Base-by-base conservation (phyloP, 64 coral and sea anemone genomes). In the Pachyseris speciosa region DNA sequence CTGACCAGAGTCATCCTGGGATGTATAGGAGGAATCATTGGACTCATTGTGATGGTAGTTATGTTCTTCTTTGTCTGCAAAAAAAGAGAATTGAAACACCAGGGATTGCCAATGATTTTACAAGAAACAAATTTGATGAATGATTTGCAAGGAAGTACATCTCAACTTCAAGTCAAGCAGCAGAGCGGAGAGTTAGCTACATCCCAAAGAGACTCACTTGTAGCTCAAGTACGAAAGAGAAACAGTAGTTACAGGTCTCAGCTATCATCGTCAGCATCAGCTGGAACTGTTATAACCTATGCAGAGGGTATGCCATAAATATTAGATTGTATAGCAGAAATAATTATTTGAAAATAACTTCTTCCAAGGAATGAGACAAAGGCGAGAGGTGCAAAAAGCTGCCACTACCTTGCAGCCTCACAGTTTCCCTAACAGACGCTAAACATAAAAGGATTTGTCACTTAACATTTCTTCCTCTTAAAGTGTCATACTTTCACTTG, bases 231-330 rank as follows among this genome's bases (percentile, higher is more conserved):
- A 61, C 77, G n/a, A 37, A 80, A 80, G 52, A 80, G 77, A 60
- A 36, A 80, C 33, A 80, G 77, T 27, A 80, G 77, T 80, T 80
- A 80, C 77, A 80, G 77, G 24, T 80, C 77, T 8, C 77, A 80
- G 77, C 48, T 80, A 61, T 80, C 77, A 37, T 80, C 77, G 40
- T 34, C 53, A 60, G 51, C 51, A 80, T 80, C 77, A 12, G 32
- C 17, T 60, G 77, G 77, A 80, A 80, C 77, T 58, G 48, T 80
- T 0, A 37, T 80, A 55, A 80, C 77, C 22, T 80, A 58, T 60
- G 34, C 77, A 39, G 77, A 80, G 37, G 77, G 77, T 80, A 80
- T 60, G 50, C 31, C 37, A 8, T 33, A 3, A 36, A 67, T 15
- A 10, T 31, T 33, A 32, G 12, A 29, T 5, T 30, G 20, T 29